Conservation (phyloP, 2,797 vertebrate species). For the Brachymystax lenok region DNA sequence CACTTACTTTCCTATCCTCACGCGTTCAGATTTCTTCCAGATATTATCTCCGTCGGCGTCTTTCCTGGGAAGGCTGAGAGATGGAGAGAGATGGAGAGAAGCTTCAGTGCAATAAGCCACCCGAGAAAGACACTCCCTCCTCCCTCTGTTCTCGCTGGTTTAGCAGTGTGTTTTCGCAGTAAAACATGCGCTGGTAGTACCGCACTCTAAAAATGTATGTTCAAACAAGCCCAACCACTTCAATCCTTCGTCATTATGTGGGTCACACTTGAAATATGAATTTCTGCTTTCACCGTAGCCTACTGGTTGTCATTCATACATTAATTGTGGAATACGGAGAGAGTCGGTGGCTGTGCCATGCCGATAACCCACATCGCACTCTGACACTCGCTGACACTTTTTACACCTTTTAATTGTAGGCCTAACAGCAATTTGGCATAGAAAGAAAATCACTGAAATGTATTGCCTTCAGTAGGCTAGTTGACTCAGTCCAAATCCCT, state of each 20-base stretch:
- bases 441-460: not conserved
- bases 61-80: constrained; percentile 26
- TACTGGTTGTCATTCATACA: constrained; percentile 39
- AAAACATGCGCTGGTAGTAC: constrained; percentile 21
- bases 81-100: constrained; percentile 8
- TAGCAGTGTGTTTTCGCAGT: constrained; percentile 5
- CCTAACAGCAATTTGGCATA: not conserved
- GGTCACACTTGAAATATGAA: constrained; percentile 75
- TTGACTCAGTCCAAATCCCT: not conserved
- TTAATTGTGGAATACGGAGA: constrained; percentile 50
- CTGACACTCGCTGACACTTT: constrained; percentile 30
- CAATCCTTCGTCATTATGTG: constrained; percentile 63
- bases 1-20: constrained; percentile 39
- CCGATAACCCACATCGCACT: constrained; percentile 50
- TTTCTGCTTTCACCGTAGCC: constrained; percentile 42
- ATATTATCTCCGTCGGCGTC: constrained; percentile 24
- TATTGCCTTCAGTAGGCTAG: not conserved
- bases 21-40: not conserved
- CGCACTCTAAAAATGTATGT: constrained; percentile 5
- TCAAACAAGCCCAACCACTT: constrained; percentile 35
- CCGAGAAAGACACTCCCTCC: constrained; percentile 35
- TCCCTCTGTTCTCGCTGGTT: constrained; percentile 12
- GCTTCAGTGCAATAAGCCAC: constrained; percentile 30
- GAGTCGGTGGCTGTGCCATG: constrained; percentile 22
- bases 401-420: not conserved